Evolutionary conservation across 1,140 invertebrate species (phyloP).

Genomic region (Pachypeltis micranthus): DNA sequence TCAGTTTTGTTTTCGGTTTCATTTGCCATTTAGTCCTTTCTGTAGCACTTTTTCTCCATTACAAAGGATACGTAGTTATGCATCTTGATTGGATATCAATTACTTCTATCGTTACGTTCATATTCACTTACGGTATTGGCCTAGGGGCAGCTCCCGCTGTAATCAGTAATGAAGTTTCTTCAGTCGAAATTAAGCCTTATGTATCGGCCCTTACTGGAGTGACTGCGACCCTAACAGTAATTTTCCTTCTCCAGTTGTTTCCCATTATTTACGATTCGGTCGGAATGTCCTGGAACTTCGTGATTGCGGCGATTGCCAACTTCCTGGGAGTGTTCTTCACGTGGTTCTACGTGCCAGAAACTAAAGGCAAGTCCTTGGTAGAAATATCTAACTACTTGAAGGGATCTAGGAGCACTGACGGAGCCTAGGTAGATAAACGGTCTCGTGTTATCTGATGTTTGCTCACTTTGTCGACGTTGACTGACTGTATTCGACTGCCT

Average conservation of each 20-base stretch:
- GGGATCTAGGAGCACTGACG: too few species aligned
- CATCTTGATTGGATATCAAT: background rate
- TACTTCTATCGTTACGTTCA: background rate
- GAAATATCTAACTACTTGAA: too few species aligned
- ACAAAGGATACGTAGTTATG: too few species aligned
- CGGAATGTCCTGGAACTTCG: background rate
- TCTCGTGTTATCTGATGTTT: too few species aligned
- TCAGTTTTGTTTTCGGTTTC: background rate
- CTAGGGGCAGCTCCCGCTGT: background rate
- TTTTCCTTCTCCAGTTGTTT: background rate
- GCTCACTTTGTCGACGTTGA: too few species aligned
- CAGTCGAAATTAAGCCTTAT: background rate
- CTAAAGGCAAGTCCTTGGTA: conserved; percentile 8
- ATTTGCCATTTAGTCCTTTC: background rate
- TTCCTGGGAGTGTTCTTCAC: background rate
- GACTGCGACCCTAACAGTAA: background rate
- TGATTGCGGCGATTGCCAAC: background rate
- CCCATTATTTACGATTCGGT: background rate
- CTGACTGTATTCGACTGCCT: too few species aligned
- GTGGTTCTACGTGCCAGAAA: background rate
- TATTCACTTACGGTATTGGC: background rate
- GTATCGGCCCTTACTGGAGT: background rate
- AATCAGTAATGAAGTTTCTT: background rate
- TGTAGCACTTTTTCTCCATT: background rate
- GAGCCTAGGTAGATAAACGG: too few species aligned